These are phyloP conservation scores for Anaspis maculata DNA, from an alignment of 2,888 invertebrate genomes.

Conservation along the genomic window DNA sequence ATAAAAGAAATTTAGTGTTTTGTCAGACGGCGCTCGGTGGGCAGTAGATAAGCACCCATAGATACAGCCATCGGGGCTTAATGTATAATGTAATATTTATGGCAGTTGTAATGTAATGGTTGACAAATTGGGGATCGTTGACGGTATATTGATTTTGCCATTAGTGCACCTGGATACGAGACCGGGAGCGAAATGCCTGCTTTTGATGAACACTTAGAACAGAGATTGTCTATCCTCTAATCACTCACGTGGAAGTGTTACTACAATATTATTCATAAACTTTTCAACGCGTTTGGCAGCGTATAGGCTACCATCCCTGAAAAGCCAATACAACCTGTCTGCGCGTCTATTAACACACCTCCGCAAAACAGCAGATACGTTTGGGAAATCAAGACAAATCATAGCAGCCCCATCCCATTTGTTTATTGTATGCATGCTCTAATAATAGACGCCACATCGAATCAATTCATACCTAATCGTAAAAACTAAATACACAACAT, in stretches of 20 bases:
- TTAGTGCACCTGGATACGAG: slow-evolving; percentile 29
- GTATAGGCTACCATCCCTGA: too few species aligned
- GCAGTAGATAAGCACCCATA: slow-evolving; percentile 18
- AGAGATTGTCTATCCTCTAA: slow-evolving; percentile 13
- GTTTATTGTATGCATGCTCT: too few species aligned
- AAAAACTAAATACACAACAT: too few species aligned
- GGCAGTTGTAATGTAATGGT: slow-evolving; percentile 28
- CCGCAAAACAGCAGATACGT: too few species aligned
- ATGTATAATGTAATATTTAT: slow-evolving; percentile 30
- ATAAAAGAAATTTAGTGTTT: slow-evolving; percentile 10
- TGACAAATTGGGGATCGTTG: slow-evolving; percentile 31
- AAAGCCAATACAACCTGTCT: too few species aligned
- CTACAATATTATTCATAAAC: slow-evolving; percentile 9
- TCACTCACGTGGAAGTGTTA: slow-evolving; percentile 6
- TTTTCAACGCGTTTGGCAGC: too few species aligned
- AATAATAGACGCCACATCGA: too few species aligned
- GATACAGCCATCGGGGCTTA: slow-evolving; percentile 21
- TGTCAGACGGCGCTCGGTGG: slow-evolving; percentile 11
- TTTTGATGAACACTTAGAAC: slow-evolving; percentile 20
- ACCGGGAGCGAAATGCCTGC: slow-evolving; percentile 17
- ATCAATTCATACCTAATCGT: too few species aligned
- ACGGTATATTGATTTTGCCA: slow-evolving; percentile 31
- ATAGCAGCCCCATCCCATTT: too few species aligned
- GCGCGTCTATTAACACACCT: too few species aligned
- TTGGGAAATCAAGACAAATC: too few species aligned